These are phyloP conservation scores for Bufo bufo DNA, from an alignment of 2,113 vertebrate genomes.

Conservation along the genomic window DNA sequence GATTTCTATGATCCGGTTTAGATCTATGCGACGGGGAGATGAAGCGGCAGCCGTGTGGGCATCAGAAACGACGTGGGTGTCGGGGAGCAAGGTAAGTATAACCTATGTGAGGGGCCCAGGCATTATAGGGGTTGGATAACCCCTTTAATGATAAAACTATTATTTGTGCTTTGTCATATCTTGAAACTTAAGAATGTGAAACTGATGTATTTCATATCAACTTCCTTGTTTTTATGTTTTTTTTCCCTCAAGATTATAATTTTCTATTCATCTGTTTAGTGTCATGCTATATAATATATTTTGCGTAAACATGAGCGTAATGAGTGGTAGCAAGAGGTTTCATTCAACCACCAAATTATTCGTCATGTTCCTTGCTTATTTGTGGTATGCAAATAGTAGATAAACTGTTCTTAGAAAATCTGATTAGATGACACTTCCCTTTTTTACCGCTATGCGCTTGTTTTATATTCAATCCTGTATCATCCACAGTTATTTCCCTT, in stretches of 20 bases:
- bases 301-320: too few species aligned
- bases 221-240: background rate
- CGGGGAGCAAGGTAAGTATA: too few species aligned
- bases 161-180: background rate
- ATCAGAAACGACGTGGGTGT: too few species aligned
- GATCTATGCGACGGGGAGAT: too few species aligned
- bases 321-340: too few species aligned
- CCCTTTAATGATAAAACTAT: too few species aligned
- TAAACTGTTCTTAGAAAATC: background rate
- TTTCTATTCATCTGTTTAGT: background rate
- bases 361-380: background rate
- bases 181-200: background rate
- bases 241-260: background rate
- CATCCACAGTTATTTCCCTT: background rate
- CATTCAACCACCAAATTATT: too few species aligned
- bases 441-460: background rate
- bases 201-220: background rate
- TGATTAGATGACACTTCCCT: constrained; percentile 16
- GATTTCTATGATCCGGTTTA: too few species aligned
- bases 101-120: too few species aligned
- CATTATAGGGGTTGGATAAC: too few species aligned
- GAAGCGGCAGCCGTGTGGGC: too few species aligned
- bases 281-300: background rate
- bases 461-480: background rate
- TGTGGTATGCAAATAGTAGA: constrained; percentile 15